Base-by-base conservation (phyloP, 2,113 vertebrate genomes). In the Strix uralensis region DNA sequence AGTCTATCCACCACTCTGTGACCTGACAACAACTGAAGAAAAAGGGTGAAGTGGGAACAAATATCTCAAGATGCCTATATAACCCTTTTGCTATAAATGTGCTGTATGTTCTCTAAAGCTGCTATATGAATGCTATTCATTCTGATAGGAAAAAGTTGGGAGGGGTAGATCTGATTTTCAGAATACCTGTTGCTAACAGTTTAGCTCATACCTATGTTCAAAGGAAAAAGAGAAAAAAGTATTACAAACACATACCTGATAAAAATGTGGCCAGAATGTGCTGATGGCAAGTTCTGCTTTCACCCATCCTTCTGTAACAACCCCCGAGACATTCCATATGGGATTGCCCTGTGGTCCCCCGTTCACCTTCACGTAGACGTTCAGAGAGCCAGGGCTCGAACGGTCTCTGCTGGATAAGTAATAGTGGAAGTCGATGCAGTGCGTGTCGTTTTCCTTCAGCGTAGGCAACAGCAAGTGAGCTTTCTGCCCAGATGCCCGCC, bases 251-350 rank as follows among this genome's bases (percentile, higher is more conserved):
- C 89, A 6, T 97, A 99, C 99, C 99, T 99, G 99, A 84, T 99
- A 99, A 86, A 99, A 99, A 96, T 99, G 99, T 3, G 99, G 99
- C 99, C 99, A 99, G 98, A 99, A 99, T 1, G 99, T 99, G 85
- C 99, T 99, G 93, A 99, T 99, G 72, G 99, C 99, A 29, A 99
- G 98, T 90, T 99, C 99, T 13, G 99, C 98, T 81, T 99, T 99
- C 92, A 99, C 98, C 99, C 99, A 99, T 20, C 99, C 99, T 57
- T 99, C 99, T 0, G 99, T 99, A 52, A 99, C 98, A 9, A 98
- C 98, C 5, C 98, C 98, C 0, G 99, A 99, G 34, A 99, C 98
- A 2, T 99, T 99, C 99, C 99, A 99, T 25, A 99, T 98, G 2
- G 99, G 99, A 91, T 99, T 99, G 13, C 99, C 99, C 94, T 99